Evolutionary conservation across 1,140 invertebrate species (phyloP), one percentile per base, ranked within the genome.

Genomic region (Bombus haemorrhoidalis): DNA sequence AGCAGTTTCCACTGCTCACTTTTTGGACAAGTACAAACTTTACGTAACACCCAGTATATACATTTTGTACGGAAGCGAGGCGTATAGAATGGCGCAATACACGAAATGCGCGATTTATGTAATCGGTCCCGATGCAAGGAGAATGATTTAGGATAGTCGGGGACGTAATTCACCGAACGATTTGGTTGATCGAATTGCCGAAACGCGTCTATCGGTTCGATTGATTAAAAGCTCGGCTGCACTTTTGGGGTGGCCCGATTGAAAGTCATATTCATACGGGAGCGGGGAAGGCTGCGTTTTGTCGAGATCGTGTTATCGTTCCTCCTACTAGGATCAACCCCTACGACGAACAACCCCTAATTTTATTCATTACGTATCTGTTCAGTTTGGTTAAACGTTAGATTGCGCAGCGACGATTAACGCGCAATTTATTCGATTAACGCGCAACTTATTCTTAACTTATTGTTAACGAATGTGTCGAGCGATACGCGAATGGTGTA

Each of bases 111-210:
- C 77, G 87, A 89, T 89, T 89, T 81, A 83, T 81, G 79, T 68
- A 86, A 90, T 68, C 62, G 71, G 78, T 72, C 53, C 34, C 32
- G 64, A 53, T 41, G 41, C 41, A 34, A 62, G 39, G 34, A 32
- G 81, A 59, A 89, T 90, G 87, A 90, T 90, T 87, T 90, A 90
- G 71, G 79, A 64, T 71, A 64, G 39, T 34, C n/a, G 86, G 71
- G 57, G 81, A 80, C 87, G 88, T 88, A 92, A 92, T 93, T 87
- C 90, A 79, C 91, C 90, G 89, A 93, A 83, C 90, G 91, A 93
- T 93, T 92, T 92, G 91, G 86, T 92, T 91, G 91, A 93, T 93
- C 92, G 89, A 92, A 93, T 93, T 88, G 91, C 87, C 57, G 77
- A 83, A 47, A 74, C 73, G 79, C 39, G 80, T 86, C 76, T 85